These are phyloP conservation scores for Blomia tropicalis DNA, from an alignment of 2,888 invertebrate genomes.

Conservation along the genomic window DNA sequence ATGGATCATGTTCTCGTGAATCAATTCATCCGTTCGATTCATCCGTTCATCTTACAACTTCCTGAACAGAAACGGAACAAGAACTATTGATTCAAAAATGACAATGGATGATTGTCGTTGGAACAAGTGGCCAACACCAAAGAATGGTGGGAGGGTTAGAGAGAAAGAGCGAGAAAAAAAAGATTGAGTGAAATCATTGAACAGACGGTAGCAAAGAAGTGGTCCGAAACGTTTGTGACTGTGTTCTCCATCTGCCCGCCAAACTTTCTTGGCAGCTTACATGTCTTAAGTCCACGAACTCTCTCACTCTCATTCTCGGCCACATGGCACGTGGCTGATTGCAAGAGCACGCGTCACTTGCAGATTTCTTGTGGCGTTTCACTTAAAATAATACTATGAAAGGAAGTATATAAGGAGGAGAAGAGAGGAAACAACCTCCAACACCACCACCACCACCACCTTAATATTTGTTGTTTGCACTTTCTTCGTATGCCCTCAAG, in stretches of 20 bases:
- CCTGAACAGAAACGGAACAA: too few species aligned
- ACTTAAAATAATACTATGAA: too few species aligned
- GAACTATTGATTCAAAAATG: too few species aligned
- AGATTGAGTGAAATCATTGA: background rate
- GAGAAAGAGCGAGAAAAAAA: background rate
- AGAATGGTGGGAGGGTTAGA: background rate
- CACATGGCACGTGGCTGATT: constrained; percentile 15
- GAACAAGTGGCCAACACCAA: background rate
- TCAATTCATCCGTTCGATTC: too few species aligned
- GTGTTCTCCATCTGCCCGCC: constrained; percentile 13
- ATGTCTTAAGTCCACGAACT: background rate
- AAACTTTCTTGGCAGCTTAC: constrained; percentile 1
- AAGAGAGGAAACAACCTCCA: too few species aligned
- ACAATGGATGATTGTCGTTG: too few species aligned
- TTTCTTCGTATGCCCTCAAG: constrained; percentile 14
- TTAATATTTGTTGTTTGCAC: constrained; percentile 10
- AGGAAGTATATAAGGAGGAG: too few species aligned
- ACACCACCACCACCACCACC: too few species aligned
- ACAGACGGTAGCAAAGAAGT: constrained; percentile 1
- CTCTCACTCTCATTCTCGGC: too few species aligned
- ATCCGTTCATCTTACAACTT: too few species aligned
- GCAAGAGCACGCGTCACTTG: constrained; percentile 6
- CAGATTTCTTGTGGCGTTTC: constrained; percentile 7
- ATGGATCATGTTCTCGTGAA: too few species aligned
- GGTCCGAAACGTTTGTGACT: background rate